Evolutionary conservation across 2,113 vertebrate species (phyloP), one percentile per base, ranked within the genome.

Genomic region (Herpetotheres cachinnans): DNA sequence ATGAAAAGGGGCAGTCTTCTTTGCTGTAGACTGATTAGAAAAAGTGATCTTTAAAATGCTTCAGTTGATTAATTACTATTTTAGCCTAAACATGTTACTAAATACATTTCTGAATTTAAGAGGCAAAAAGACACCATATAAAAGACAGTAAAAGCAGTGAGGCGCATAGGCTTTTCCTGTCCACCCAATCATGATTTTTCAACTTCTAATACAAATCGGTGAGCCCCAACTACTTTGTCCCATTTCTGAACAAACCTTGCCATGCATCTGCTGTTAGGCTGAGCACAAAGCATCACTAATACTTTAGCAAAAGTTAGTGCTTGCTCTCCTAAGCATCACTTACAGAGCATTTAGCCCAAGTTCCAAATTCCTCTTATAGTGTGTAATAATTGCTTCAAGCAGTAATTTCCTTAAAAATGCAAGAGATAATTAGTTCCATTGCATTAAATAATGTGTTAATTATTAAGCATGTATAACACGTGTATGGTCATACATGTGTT

Each of bases 241-340:
- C 25, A 1, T 26, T 52, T 65, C 66, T 66, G 40, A 54, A 20
- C 11, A 36, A 42, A 32, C 27, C 19, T 25, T 55, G 32, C 13
- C 10, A 2, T 1, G 4, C 25, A 2, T 8, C 40, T 4, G 22
- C 52, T 18, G 24, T 18, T 22, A 38, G 40, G 4, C n/a, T n/a
- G 27, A 34, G 22, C 61, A 36, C 2, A 5, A 17, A 46, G 25
- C 46, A 24, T 25, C n/a, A 9, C n/a, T 16, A 10, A 19, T 3
- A 6, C 25, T 15, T 29, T 3, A 32, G 21, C 78, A 24, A 29
- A 34, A 40, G n/a, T 18, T 8, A 11, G 15, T 7, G 8, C 54
- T 36, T 52, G 16, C 61, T 74, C 47, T 50, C 65, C 1, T 0
- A 56, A 42, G 30, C 38, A 13, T 61, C 65, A 9, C 30, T 50